Evolutionary conservation across 2,113 vertebrate genomes (phyloP).

Genomic region (Suricata suricatta): DNA sequence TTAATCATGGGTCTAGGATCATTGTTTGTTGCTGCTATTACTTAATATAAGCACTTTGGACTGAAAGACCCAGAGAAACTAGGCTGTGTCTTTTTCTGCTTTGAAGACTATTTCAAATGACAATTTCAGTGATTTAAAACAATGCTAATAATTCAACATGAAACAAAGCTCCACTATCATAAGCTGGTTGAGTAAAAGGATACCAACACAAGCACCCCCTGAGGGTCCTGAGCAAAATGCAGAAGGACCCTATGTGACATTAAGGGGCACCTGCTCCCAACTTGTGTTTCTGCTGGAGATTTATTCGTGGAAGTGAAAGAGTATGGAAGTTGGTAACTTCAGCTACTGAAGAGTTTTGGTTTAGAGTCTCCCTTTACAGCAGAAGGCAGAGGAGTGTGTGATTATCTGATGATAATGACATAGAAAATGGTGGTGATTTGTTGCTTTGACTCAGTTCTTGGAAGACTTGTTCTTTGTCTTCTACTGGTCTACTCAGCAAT

Average conservation of each 20-base stretch:
- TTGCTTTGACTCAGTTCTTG: neutral
- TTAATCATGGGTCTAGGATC: neutral
- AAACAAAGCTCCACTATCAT: neutral
- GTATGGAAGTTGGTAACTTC: neutral
- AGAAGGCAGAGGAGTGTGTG: neutral
- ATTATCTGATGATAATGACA: neutral
- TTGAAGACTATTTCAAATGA: conserved; percentile 27
- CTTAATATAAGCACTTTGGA: neutral
- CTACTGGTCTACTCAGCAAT: conserved; percentile 6
- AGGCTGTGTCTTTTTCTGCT: neutral
- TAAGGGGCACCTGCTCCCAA: neutral
- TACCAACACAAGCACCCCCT: neutral
- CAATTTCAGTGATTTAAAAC: neutral
- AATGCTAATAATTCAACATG: neutral
- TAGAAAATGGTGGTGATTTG: neutral
- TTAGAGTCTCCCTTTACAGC: neutral
- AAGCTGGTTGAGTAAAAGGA: neutral
- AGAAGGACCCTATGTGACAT: neutral
- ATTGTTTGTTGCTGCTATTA: neutral
- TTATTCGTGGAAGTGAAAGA: neutral
- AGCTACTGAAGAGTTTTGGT: neutral
- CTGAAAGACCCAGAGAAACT: neutral
- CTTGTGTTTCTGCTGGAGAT: neutral
- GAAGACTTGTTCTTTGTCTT: neutral
- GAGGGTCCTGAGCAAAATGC: neutral